Evolutionary conservation across 2,888 invertebrate genomes (phyloP), one percentile per base, ranked within the genome.

Genomic region (Oxytorus armatus): DNA sequence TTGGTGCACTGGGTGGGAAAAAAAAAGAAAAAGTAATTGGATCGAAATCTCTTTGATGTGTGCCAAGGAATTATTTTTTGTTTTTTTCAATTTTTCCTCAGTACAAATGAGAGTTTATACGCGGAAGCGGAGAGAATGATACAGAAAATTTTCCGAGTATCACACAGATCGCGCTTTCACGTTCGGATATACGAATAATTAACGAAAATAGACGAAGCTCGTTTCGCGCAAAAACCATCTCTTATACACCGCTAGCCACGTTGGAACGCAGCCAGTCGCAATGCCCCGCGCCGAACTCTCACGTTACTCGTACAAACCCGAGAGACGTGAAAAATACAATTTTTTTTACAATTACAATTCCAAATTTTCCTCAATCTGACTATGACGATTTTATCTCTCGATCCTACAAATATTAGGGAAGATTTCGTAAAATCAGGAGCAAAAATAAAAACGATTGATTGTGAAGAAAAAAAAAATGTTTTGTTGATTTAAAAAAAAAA

Each of bases 131-230:
- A 44, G 18, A 16, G 25, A 55, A 16, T 23, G 39, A 29, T 16
- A 51, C 25, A 44, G 47, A 25, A 18, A 47, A 75, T 14, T 59
- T 55, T 61, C 61, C 33, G 75, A 49, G 77, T 75, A 70, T 83
- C 44, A 76, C 44, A 76, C 33, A 25, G 66, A 53, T 72, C 76
- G 51, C 72, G 83, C 83, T 85, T 81, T 82, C 82, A 70, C 80
- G 70, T 82, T n/a, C 29, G 10, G 4, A 82, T 83, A 86, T 84
- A 82, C 82, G 82, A 86, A 87, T 79, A 75, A 79, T 87, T 86
- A 86, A 86, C 86, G 84, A 87, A 88, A 88, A 87, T 88, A 88
- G 88, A 88, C 85, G 81, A 86, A 81, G 84, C 84, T 79, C 77
- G 47, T 47, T 47, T 25, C 70, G 68, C 55, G 63, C 42, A 61